Base-by-base conservation (phyloP, 2,888 invertebrate genomes). In the Artemia sinica region DNA sequence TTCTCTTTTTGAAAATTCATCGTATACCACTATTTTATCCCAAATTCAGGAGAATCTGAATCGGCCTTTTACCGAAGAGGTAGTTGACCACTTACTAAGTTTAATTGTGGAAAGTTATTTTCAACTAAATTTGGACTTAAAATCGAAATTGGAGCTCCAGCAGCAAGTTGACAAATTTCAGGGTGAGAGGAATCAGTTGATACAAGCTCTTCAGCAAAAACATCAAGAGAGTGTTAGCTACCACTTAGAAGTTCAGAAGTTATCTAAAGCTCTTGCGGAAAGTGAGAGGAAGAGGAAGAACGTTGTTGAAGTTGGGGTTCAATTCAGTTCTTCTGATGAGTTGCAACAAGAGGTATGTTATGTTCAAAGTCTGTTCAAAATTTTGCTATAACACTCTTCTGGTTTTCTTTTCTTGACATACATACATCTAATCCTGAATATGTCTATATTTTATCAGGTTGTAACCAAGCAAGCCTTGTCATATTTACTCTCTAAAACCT, bases 241-340 rank as follows among this genome's bases (percentile, higher is more conserved):
- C 76, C 90, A 93, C 75, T 82, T 81, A 50, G 93, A 94, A 80
- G 87, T 92, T 70, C 89, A 91, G 76, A 82, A 89, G 49, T 77
- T 93, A 65, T 65, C 69, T 14, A 69, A 69, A 67, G n/a, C 63
- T 28, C 63, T 58, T 8, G 14, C n/a, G 10, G 63, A 58, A 58
- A 58, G 28, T 58, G 10, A 18, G 8, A n/a, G 63, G 28, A 58
- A 58, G 63, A n/a, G 63, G n/a, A n/a, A 58, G 63, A n/a, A 18
- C 63, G 63, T 58, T n/a, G 63, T 28, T n/a, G 63, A 58, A 28
- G 63, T 28, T 9, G n/a, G 14, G 8, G 63, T 58, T 28, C 63
- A 58, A 28, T 58, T 58, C 63, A 58, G 28, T 28, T n/a, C 14
- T 18, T 58, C 28, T 58, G n/a, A n/a, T 8, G 63, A 58, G 14